Evolutionary conservation across 2,888 invertebrate genomes (phyloP).

Genomic region (Amiota mariae): DNA sequence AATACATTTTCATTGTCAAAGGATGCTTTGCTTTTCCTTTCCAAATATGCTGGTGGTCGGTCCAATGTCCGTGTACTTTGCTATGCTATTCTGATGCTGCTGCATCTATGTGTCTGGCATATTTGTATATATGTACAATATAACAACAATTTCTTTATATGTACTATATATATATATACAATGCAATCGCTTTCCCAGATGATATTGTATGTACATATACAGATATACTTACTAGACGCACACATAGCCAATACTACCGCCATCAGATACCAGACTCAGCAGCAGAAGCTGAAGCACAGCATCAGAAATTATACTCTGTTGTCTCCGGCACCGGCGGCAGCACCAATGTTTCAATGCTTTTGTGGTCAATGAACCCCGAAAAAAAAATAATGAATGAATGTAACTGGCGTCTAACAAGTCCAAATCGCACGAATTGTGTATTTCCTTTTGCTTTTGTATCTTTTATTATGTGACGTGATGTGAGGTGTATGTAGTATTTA

Average conservation of each 20-base stretch:
- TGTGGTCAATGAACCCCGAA: constrained; percentile 72
- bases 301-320: constrained; percentile 36
- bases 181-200: background rate
- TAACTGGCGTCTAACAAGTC: constrained; percentile 32
- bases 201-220: constrained; percentile 7
- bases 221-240: too few relatives aligned
- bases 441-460: constrained; percentile 24
- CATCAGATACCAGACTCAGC: constrained; percentile 32
- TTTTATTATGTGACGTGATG: background rate
- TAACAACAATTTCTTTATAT: constrained; percentile 16
- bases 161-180: constrained; percentile 13
- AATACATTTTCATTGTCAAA: constrained; percentile 41
- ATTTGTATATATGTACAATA: background rate
- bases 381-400: constrained; percentile 55
- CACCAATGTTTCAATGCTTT: constrained; percentile 40
- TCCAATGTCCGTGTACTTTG: background rate
- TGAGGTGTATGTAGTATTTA: background rate
- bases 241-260: background rate
- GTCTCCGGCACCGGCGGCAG: constrained; percentile 15
- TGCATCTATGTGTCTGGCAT: constrained; percentile 5
- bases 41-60: background rate
- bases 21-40: background rate
- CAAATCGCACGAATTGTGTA: constrained; percentile 25
- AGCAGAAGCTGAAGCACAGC: constrained; percentile 38
- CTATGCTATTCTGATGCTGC: background rate